These are phyloP conservation scores for Manacus vitellinus DNA, from an alignment of 2,113 vertebrate species.

Conservation along the genomic window DNA sequence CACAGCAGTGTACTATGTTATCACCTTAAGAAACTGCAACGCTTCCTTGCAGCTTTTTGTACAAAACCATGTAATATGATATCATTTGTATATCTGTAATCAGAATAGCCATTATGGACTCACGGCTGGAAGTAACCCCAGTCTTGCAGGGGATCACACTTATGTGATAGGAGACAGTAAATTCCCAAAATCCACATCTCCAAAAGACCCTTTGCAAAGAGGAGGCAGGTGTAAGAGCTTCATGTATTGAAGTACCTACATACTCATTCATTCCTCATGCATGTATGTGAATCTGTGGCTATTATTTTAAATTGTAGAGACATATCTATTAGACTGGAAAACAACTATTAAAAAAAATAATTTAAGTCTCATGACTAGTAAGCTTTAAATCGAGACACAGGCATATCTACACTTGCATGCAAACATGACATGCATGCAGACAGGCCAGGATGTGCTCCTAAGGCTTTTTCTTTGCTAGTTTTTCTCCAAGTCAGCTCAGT, in stretches of 20 bases:
- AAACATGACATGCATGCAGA: background rate
- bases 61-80: background rate
- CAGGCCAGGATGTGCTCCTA: background rate
- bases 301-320: background rate
- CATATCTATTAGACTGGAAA: background rate
- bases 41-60: background rate
- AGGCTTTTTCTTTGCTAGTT: background rate
- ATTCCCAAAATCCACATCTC: background rate
- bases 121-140: background rate
- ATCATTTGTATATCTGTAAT: background rate
- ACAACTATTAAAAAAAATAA: background rate
- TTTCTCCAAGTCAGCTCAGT: background rate
- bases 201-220: background rate
- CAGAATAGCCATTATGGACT: background rate
- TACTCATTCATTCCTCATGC: background rate
- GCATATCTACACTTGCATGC: accelerated
- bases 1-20: background rate
- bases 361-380: background rate
- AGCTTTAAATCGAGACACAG: background rate
- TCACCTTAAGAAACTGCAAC: background rate
- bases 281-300: background rate
- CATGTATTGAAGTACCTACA: background rate
- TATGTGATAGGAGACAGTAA: background rate
- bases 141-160: background rate
- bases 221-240: background rate